A percentile compares a stretch with the other conserved stretches of the same genome.
Evolutionary conservation across 2,888 invertebrate genomes (phyloP).

Genomic region (Sepioteuthis lessoniana): DNA sequence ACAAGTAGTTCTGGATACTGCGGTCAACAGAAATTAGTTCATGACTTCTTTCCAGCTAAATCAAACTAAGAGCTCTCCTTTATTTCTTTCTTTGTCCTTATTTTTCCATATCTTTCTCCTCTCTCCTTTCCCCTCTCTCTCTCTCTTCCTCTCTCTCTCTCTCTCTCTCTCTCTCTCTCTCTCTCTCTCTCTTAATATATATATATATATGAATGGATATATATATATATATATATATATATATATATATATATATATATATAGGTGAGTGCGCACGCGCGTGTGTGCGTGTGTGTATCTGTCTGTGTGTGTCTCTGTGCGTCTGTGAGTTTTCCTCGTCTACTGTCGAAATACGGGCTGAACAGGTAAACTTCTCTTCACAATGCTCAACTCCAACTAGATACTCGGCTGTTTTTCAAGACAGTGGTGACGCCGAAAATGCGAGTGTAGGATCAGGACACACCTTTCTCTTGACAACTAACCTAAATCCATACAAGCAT

Average conservation of each 20-base stretch:
- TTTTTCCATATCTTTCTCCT: no score
- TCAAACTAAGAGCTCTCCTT: not conserved
- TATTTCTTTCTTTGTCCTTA: not conserved
- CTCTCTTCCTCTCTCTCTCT: not conserved
- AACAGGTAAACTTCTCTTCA: not conserved
- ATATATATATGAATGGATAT: no score
- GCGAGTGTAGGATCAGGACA: not conserved
- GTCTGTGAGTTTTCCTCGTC: not conserved
- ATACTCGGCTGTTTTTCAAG: not conserved
- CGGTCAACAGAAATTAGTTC: not conserved
- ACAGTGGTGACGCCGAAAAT: not conserved
- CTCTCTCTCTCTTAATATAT: no score
- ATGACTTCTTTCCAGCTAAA: not conserved
- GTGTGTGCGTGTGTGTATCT: no score
- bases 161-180: no score
- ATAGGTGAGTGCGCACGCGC: no score
- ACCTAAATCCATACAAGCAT: slow-evolving; percentile 33
- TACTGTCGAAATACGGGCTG: not conserved
- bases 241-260: no score
- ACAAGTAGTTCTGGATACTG: not conserved
- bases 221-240: no score
- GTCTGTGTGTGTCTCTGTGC: no score
- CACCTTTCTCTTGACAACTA: slow-evolving; percentile 1
- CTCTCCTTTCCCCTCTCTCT: no score
- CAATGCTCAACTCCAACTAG: not conserved